Base-by-base conservation (phyloP, 92 coral and sea anemone genomes). In the Actinostola sp. region DNA sequence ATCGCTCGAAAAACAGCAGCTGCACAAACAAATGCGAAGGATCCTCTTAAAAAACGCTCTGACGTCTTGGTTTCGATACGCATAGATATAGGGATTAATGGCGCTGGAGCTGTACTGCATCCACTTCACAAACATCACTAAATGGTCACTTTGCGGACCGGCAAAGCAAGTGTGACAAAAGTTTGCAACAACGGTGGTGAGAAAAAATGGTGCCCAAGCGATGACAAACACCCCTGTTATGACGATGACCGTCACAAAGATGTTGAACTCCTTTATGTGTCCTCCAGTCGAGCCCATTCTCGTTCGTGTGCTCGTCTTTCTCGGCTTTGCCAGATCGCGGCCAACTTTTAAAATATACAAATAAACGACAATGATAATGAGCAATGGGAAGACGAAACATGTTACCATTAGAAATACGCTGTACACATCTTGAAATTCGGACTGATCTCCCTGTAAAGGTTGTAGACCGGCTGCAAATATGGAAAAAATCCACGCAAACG, bases 161-260 rank as follows among this genome's bases (percentile, higher is more conserved):
- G 84, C 78, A 10, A 83, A 27, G 42, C 89, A 86, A 0, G 61
- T 8, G 25, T 62, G 49, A 51, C 88, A 86, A 45, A 83, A 70
- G 25, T 76, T 62, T n/a, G 90, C 90, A 2, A 90, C 26, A 1
- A 84, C 80, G 20, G 69, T 90, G 10, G 84, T 85, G 1, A 78
- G 64, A 39, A 93, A 93, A 56, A 90, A 90, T 0, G 98, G 98
- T 25, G 89, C 62, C 98, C 98, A 93, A 1, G 96, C 89, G 20
- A 78, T 48, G 32, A 84, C 45, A 30, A 93, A 93, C 4, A 93
- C 62, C 3, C 96, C 88, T 0, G 98, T 90, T 0, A 93, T 70
- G 0, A 90, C 92, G 0, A 85, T 72, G 1, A 90, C 90, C 0
- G 98, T 93, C 17, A 90, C 51, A 2, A 83, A 92, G 7, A 90